Evolutionary conservation across 2,888 invertebrate genomes (phyloP).

Genomic region (Ophion slaviceki): DNA sequence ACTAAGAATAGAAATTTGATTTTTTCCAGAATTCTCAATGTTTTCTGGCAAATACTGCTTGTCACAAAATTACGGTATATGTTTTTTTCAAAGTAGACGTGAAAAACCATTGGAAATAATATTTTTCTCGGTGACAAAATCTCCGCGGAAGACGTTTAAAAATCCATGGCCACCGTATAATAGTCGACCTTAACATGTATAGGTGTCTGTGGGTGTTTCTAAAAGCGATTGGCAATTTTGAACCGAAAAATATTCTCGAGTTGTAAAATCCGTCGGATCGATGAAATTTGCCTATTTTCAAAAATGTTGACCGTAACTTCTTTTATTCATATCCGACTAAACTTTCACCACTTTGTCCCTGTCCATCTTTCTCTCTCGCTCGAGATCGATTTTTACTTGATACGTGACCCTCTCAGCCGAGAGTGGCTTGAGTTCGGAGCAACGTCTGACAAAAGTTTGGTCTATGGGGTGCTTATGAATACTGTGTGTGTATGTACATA

Average conservation of each 20-base stretch:
- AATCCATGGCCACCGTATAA: too few relatives aligned
- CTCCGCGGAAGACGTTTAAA: too few relatives aligned
- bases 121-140: too few relatives aligned
- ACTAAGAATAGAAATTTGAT: too few relatives aligned
- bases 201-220: too few relatives aligned
- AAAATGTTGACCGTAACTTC: background rate
- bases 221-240: too few relatives aligned
- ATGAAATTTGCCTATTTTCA: background rate
- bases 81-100: too few relatives aligned
- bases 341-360: background rate
- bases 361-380: background rate
- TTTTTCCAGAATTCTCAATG: too few relatives aligned
- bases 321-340: background rate
- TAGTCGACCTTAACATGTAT: too few relatives aligned
- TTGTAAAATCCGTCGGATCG: background rate
- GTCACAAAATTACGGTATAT: too few relatives aligned
- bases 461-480: background rate
- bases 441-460: slow-evolving; percentile 6
- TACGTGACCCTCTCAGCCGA: background rate
- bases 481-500: background rate
- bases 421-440: background rate
- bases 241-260: background rate
- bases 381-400: background rate
- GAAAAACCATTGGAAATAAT: too few relatives aligned
- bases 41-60: too few relatives aligned